A percentile compares a stretch with the other conserved stretches of the same genome.
Evolutionary conservation across 2,888 invertebrate species (phyloP).

Genomic region (Sericinus montela): DNA sequence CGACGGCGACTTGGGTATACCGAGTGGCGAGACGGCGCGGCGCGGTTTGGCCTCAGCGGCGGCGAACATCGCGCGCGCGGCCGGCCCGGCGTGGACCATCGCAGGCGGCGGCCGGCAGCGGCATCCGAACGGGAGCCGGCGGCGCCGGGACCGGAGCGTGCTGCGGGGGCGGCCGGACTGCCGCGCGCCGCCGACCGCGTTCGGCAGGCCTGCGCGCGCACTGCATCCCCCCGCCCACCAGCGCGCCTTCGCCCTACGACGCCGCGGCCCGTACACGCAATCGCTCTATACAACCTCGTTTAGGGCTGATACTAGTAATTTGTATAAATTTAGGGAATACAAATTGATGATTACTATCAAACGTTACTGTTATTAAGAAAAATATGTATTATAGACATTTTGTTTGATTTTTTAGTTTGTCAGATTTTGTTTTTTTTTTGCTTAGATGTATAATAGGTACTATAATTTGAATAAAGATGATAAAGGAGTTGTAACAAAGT

Average conservation of each 20-base stretch:
- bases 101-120: constrained; percentile 78
- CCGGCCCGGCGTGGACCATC: constrained; percentile 79
- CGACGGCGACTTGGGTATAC: constrained; percentile 92
- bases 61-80: constrained; percentile 76
- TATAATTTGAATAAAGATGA: too few species aligned
- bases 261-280: constrained; percentile 22
- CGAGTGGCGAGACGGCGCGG: constrained; percentile 81
- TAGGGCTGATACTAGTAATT: constrained; percentile 42
- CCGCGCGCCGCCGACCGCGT: constrained; percentile 26
- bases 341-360: too few species aligned
- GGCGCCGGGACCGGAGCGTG: constrained; percentile 69
- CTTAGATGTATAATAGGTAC: too few species aligned
- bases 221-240: constrained; percentile 50
- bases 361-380: too few species aligned
- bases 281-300: constrained; percentile 55
- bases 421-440: too few species aligned
- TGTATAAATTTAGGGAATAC: too few species aligned
- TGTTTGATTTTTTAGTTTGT: too few species aligned
- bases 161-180: constrained; percentile 77
- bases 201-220: constrained; percentile 26
- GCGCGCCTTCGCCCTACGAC: constrained; percentile 25
- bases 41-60: constrained; percentile 74
- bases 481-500: too few species aligned
- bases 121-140: constrained; percentile 74
- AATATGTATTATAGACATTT: too few species aligned